Evolutionary conservation across 2,113 vertebrate species (phyloP), one percentile per base, ranked within the genome.

Genomic region (Leuciscus idus): DNA sequence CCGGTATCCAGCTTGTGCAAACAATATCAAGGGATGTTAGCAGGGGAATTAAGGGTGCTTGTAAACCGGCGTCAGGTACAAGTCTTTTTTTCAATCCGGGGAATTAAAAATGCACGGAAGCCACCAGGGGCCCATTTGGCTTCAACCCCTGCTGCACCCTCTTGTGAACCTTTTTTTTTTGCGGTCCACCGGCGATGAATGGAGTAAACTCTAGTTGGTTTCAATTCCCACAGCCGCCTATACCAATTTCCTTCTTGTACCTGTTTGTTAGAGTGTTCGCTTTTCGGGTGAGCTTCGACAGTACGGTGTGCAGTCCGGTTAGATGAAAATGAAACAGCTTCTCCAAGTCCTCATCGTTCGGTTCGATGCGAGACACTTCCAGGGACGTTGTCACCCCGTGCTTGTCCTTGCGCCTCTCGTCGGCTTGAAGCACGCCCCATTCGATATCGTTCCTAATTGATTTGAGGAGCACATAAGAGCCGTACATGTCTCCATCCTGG

Each of bases 391-490:
- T 50, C 52, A 88, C 94, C 70, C 90, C 90, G 33, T 90, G 88
- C 89, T 94, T 94, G 72, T 95, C 96, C 88, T 94, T 95, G 61
- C 95, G 92, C 84, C 91, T 91, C 84, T 96, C 96, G 33, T 96
- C 97, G 0, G 92, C 93, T 89, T 94, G 96, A 87, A 97, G 90
- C 79, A 97, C 96, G 2, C 97, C 97, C 96, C 97, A 98, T 89
- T 98, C 97, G 46, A 98, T 98, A 89, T 98, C 96, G 88, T 97
- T 96, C 75, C 97, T 95, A 91, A 98, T 98, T 89, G 97, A 98
- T 62, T 98, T 98, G 43, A 98, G 95, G 90, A 97, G 94, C 83
- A 97, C 57, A 83, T 97, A 99, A 26, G 97, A 96, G 92, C 96
- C 95, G 92, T 98, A 97, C 97, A 99, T 98, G 94, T 98, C 97